A percentile compares a stretch with the other conserved stretches of the same genome.
Conservation (phyloP, 1,140 invertebrate genomes). For the Micrasema minimum region DNA sequence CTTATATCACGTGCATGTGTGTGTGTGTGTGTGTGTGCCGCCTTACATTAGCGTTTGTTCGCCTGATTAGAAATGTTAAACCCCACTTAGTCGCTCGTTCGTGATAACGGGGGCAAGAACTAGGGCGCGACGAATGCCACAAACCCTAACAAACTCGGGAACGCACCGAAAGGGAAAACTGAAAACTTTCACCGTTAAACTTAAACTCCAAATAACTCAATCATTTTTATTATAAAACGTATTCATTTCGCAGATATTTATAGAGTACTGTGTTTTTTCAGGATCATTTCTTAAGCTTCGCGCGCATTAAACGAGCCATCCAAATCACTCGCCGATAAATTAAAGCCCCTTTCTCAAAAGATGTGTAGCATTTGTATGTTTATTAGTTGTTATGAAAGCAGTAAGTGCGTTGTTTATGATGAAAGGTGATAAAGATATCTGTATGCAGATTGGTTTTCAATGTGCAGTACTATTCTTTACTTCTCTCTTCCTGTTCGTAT, state of each 20-base stretch:
- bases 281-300: constrained; percentile 5
- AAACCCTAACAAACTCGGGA: background rate
- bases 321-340: background rate
- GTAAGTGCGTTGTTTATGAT: too few relatives aligned
- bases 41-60: constrained; percentile 47
- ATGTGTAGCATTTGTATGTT: background rate
- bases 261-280: background rate
- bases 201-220: too few relatives aligned
- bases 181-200: too few relatives aligned
- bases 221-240: too few relatives aligned
- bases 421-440: background rate
- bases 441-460: constrained; percentile 16
- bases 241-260: background rate
- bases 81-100: constrained; percentile 49
- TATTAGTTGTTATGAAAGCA: too few relatives aligned
- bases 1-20: constrained; percentile 37
- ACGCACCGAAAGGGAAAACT: too few relatives aligned
- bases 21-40: constrained; percentile 32
- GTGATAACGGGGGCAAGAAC: constrained; percentile 46
- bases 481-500: constrained; percentile 37
- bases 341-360: background rate
- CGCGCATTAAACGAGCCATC: constrained; percentile 6
- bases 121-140: background rate
- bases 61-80: constrained; percentile 53
- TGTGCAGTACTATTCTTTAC: constrained; percentile 23